These are phyloP conservation scores for Plemyria rubiginata DNA, from an alignment of 2,888 invertebrate genomes.

Conservation along the genomic window DNA sequence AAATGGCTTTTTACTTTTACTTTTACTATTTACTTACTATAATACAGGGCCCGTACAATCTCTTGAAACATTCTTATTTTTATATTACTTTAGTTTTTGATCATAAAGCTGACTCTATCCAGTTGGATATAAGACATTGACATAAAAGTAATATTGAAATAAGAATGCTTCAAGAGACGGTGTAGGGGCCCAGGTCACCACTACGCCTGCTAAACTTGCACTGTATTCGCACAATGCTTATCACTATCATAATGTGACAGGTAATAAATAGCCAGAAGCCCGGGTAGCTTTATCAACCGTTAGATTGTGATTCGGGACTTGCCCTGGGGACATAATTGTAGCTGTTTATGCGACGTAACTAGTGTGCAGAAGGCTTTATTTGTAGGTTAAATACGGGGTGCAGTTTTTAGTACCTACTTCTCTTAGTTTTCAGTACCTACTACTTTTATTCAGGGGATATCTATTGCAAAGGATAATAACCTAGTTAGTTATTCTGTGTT, in stretches of 20 bases:
- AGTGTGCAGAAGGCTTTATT: constrained; percentile 12
- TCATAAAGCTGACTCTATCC: too few relatives aligned
- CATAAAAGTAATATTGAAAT: too few relatives aligned
- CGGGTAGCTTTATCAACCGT: constrained; percentile 30
- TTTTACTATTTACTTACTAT: too few relatives aligned
- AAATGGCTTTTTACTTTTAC: background rate
- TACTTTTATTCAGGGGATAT: too few relatives aligned
- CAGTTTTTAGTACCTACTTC: background rate
- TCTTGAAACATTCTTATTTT: too few relatives aligned
- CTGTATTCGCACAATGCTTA: constrained; percentile 28
- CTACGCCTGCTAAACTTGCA: background rate
- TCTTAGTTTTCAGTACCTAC: too few relatives aligned
- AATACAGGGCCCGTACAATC: too few relatives aligned
- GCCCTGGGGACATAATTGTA: constrained; percentile 35
- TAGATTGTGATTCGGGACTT: constrained; percentile 39
- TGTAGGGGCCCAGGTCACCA: background rate
- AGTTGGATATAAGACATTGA: too few relatives aligned
- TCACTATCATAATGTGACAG: constrained; percentile 36
- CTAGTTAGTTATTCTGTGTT: too few relatives aligned
- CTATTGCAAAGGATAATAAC: too few relatives aligned
- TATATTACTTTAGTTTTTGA: too few relatives aligned
- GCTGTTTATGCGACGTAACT: constrained; percentile 20
- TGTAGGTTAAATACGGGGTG: background rate
- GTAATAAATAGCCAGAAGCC: constrained; percentile 29
- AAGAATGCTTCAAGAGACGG: too few relatives aligned